Base-by-base conservation (phyloP, 2,113 vertebrate genomes). In the Daphoenositta chrysoptera region DNA sequence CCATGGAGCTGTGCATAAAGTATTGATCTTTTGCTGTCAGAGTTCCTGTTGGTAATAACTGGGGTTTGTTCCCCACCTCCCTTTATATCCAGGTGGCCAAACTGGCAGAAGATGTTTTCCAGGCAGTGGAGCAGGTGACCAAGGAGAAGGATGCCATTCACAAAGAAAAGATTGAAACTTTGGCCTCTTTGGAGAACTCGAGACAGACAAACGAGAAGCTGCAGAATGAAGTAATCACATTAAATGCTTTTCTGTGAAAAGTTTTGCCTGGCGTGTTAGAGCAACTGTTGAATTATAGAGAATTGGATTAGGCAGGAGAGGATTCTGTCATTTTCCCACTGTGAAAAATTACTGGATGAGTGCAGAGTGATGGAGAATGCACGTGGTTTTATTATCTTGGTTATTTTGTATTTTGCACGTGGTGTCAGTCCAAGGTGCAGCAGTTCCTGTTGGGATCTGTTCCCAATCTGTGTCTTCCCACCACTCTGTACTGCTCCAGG, bases 81-180 rank as follows among this genome's bases (percentile, higher is more conserved):
- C 60, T 66, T 91, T 84, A 15, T 65, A 7, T 97, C 16, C 68
- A 99, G 99, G 98, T 97, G 53, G 88, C 97, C 80, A 98, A 98
- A 93, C 96, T 97, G 28, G 98, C 98, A 56, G 98, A 99, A 56
- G 98, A 99, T 83, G 95, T 98, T 70, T 93, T 96, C 31, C 98
- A 99, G 92, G 97, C 98, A 39, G 92, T 99, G 80, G 98, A 99
- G 68, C 98, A 98, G 96, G 97, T 99, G 94, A 98, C 97, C 87
- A 98, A 97, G 90, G 98, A 98, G 96, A 98, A 97, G 75, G 97
- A 97, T 54, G 89, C 90, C 33, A 96, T 98, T 48, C 90, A 97
- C 66, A 97, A 98, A 88, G 98, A 99, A 68, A 99, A 98, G 95
- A 97, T 90, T 0, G 96, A 98, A 61, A 97, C 97, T 5, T 95